phyloP scores from a whole-genome alignment of 2,113 vertebrate species.

The Rhombomys opimus region DNA sequence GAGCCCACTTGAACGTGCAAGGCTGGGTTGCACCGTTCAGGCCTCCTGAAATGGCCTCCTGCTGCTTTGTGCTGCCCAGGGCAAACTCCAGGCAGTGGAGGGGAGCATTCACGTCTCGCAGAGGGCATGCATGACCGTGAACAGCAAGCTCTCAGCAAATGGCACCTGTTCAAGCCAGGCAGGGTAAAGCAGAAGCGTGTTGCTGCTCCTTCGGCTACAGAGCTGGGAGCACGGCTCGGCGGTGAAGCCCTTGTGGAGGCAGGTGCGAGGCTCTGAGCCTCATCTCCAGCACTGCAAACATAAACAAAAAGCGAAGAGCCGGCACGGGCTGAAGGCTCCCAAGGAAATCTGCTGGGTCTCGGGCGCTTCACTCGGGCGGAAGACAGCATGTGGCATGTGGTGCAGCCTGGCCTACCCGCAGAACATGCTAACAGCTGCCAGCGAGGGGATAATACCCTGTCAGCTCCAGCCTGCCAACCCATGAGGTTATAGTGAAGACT shows the following conservation, averaged over 20 bases:
- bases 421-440: fast-evolving
- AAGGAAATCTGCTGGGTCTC: neutral
- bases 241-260: neutral
- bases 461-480: neutral
- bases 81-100: fast-evolving
- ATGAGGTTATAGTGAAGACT: neutral
- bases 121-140: neutral
- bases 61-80: fast-evolving
- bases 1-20: conserved; percentile 62
- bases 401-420: neutral
- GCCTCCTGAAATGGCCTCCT: neutral
- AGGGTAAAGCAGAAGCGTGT: neutral
- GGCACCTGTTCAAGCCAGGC: neutral
- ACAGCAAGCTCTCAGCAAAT: neutral
- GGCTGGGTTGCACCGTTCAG: neutral
- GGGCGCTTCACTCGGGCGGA: fast-evolving
- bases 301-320: neutral
- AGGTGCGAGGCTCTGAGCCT: no score
- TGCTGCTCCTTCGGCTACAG: neutral
- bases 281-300: neutral
- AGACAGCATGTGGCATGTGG: fast-evolving
- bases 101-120: fast-evolving
- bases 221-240: neutral
- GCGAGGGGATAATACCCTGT: fast-evolving
- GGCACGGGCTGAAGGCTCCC: neutral